Conservation (phyloP, 2,888 invertebrate genomes). For the Pteria penguin region DNA sequence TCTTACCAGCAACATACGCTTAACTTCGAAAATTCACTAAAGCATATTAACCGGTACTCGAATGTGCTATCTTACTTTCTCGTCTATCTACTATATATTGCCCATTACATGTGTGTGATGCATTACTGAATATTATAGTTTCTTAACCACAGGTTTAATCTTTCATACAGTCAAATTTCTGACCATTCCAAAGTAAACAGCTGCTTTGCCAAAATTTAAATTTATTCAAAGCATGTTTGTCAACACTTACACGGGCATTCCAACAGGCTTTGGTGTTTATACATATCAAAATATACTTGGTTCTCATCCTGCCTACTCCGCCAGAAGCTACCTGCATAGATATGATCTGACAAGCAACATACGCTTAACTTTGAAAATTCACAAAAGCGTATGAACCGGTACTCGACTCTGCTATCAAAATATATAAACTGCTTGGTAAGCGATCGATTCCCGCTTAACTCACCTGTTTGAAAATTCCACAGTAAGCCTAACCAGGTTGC, state of each 20-base stretch:
- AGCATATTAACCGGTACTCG: no score
- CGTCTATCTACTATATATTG: neutral
- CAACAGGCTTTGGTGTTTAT: no score
- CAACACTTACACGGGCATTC: no score
- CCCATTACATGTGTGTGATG: neutral
- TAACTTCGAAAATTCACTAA: conserved; percentile 20
- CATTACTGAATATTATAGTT: neutral
- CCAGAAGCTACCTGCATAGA: conserved; percentile 22
- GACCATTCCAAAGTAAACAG: conserved; percentile 22
- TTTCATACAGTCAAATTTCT: neutral
- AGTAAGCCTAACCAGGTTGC: conserved; percentile 32
- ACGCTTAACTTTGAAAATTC: conserved; percentile 19
- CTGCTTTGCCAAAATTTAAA: no score
- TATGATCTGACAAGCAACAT: conserved; percentile 25
- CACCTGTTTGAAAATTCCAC: conserved; percentile 30
- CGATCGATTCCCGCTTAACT: conserved; percentile 3
- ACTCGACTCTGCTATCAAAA: neutral
- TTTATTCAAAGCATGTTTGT: no score
- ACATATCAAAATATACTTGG: no score
- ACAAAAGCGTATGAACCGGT: neutral
- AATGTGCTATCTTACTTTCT: neutral
- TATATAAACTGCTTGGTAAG: neutral
- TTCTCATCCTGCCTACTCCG: conserved; percentile 9
- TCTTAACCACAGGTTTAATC: neutral
- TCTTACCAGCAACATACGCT: conserved; percentile 22